These are phyloP conservation scores for Chymomyza amoena DNA, from an alignment of 2,888 invertebrate species.

Conservation along the genomic window DNA sequence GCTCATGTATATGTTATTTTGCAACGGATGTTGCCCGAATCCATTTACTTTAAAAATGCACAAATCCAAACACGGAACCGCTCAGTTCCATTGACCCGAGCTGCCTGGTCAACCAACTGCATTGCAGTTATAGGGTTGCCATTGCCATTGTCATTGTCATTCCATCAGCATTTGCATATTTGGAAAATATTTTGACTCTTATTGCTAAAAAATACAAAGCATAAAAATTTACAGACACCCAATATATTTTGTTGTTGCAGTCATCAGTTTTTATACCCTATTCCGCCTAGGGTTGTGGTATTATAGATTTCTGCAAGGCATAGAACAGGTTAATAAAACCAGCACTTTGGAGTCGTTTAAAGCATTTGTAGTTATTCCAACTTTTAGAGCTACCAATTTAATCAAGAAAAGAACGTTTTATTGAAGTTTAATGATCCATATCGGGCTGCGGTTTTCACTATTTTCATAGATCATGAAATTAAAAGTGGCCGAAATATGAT, in stretches of 20 bases:
- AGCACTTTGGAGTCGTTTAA: too few relatives aligned
- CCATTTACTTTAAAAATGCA: slow-evolving; percentile 1
- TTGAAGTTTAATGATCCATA: too few relatives aligned
- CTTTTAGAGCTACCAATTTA: too few relatives aligned
- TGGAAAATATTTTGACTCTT: not conserved
- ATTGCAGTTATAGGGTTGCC: not conserved
- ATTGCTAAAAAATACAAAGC: slow-evolving; percentile 11
- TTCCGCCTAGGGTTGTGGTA: too few relatives aligned
- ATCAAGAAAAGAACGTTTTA: too few relatives aligned
- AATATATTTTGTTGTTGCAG: not conserved
- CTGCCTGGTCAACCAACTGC: not conserved
- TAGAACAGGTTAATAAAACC: too few relatives aligned
- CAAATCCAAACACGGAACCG: not conserved
- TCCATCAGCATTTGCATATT: slow-evolving; percentile 23
- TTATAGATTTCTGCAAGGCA: too few relatives aligned
- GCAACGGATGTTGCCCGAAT: slow-evolving; percentile 28
- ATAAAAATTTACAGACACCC: not conserved
- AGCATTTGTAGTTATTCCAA: too few relatives aligned
- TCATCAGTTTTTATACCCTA: not conserved
- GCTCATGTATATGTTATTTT: not conserved
- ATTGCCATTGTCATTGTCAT: slow-evolving; percentile 13
- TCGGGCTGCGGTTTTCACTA: too few relatives aligned
- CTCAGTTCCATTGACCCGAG: not conserved
- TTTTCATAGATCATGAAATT: too few relatives aligned
- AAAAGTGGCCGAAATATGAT: too few relatives aligned